A percentile compares a stretch with the other conserved stretches of the same genome.
phyloP scores from a whole-genome alignment of 2,113 vertebrate species.

The Beaufortia kweichowensis region DNA sequence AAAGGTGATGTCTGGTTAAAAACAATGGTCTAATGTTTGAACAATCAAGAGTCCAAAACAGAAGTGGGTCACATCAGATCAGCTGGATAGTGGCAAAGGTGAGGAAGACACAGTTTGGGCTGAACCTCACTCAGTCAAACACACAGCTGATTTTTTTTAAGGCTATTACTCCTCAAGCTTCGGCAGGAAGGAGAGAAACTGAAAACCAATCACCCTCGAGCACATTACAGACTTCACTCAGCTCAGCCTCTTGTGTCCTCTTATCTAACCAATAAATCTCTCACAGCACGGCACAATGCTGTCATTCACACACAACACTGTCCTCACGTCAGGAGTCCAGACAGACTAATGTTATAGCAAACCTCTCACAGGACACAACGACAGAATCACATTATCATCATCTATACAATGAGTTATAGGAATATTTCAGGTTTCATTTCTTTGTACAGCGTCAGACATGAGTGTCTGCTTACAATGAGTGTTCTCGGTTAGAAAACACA shows the following conservation, averaged over 20 bases:
- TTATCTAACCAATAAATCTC: conserved; percentile 42
- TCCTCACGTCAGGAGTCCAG: conserved; percentile 21
- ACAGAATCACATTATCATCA: neutral
- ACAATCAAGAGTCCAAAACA: neutral
- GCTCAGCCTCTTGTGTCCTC: conserved; percentile 41
- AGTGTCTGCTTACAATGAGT: too few relatives aligned
- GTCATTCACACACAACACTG: conserved; percentile 37
- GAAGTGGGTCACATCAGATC: conserved; percentile 18
- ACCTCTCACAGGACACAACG: neutral
- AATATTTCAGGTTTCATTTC: neutral
- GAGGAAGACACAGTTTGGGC: conserved; percentile 24
- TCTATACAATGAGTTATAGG: neutral
- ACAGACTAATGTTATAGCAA: conserved; percentile 3
- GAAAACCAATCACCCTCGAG: conserved; percentile 40
- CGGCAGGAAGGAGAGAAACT: conserved; percentile 25
- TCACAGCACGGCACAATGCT: conserved; percentile 15
- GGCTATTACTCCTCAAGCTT: conserved; percentile 45
- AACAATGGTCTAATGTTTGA: neutral
- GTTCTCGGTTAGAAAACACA: too few relatives aligned
- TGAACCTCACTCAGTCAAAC: conserved; percentile 35
- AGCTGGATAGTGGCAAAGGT: conserved; percentile 19
- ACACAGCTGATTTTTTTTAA: conserved; percentile 49
- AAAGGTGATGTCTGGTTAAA: too few relatives aligned
- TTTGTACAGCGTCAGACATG: too few relatives aligned
- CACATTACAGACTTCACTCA: conserved; percentile 51